Conservation (phyloP, 2,888 invertebrate species). For the Dasypogon diadema region DNA sequence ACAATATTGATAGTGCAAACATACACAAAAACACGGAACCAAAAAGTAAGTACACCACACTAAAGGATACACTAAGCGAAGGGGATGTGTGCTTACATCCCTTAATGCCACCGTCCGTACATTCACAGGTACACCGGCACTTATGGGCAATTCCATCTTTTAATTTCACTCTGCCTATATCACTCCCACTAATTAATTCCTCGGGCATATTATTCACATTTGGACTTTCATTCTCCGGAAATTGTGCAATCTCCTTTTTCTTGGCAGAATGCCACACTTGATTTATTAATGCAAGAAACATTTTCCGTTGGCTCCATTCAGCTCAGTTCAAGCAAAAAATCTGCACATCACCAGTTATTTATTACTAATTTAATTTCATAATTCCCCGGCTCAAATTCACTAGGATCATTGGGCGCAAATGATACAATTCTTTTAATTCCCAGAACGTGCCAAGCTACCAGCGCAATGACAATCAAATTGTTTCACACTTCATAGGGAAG, state of each 20-base stretch:
- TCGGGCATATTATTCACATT: not conserved
- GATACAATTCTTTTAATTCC: slow-evolving; percentile 23
- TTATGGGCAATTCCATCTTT: slow-evolving; percentile 17
- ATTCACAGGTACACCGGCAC: slow-evolving; percentile 30
- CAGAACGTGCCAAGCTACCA: not conserved
- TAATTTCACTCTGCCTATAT: not conserved
- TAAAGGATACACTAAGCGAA: slow-evolving; percentile 54
- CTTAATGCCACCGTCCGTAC: not conserved
- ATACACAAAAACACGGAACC: slow-evolving; percentile 63
- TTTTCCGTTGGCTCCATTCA: slow-evolving; percentile 45
- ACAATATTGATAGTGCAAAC: slow-evolving; percentile 63
- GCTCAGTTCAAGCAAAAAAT: slow-evolving; percentile 27
- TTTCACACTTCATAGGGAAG: not conserved
- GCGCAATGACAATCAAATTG: not conserved
- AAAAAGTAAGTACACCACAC: slow-evolving; percentile 62
- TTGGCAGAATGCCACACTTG: slow-evolving; percentile 28
- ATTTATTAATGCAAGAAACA: slow-evolving; percentile 43
- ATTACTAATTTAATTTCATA: slow-evolving; percentile 24
- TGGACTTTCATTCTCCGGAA: slow-evolving; percentile 17
- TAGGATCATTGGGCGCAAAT: not conserved
- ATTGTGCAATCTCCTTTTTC: not conserved
- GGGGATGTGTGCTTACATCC: not conserved
- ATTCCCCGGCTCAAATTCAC: not conserved
- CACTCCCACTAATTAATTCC: not conserved
- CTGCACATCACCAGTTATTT: slow-evolving; percentile 31